Evolutionary conservation across 1,140 invertebrate species (phyloP).

Genomic region (Apis florea): DNA sequence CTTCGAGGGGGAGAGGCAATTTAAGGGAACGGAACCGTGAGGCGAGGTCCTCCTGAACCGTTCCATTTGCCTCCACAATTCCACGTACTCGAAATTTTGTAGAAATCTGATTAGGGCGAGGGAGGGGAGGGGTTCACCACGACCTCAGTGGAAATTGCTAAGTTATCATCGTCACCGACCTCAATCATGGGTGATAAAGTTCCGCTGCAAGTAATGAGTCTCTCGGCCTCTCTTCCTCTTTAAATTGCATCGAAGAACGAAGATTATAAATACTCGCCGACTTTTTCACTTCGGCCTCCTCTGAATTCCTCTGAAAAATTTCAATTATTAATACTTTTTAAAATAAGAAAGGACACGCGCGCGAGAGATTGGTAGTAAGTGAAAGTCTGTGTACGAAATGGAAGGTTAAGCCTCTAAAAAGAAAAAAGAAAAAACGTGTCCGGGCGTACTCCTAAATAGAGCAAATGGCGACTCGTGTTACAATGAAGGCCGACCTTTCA

Average conservation of each 20-base stretch:
- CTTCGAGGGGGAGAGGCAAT: conserved; percentile 43
- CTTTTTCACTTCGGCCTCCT: not conserved
- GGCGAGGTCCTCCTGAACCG: not conserved
- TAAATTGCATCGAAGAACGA: conserved; percentile 45
- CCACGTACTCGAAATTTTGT: conserved; percentile 39
- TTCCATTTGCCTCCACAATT: not conserved
- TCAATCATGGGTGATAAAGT: conserved; percentile 48
- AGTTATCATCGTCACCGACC: conserved; percentile 35
- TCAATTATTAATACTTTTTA: not conserved
- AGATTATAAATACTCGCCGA: conserved; percentile 24
- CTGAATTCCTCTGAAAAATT: not conserved
- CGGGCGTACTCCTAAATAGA: conserved; percentile 3
- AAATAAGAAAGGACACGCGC: too few species aligned
- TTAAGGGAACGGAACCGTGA: conserved; percentile 35
- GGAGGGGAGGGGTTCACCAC: conserved; percentile 5
- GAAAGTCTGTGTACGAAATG: not conserved
- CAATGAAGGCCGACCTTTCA: conserved; percentile 41
- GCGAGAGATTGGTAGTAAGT: not conserved
- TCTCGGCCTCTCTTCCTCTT: conserved; percentile 19
- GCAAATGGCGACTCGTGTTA: not conserved
- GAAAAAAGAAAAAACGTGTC: not conserved
- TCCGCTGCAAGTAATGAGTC: conserved; percentile 33
- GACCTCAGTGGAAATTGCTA: conserved; percentile 30
- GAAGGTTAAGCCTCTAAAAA: not conserved
- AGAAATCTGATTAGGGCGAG: conserved; percentile 39